These are phyloP conservation scores for Heliothis subflexa DNA, from an alignment of 1,140 invertebrate species.

Conservation along the genomic window DNA sequence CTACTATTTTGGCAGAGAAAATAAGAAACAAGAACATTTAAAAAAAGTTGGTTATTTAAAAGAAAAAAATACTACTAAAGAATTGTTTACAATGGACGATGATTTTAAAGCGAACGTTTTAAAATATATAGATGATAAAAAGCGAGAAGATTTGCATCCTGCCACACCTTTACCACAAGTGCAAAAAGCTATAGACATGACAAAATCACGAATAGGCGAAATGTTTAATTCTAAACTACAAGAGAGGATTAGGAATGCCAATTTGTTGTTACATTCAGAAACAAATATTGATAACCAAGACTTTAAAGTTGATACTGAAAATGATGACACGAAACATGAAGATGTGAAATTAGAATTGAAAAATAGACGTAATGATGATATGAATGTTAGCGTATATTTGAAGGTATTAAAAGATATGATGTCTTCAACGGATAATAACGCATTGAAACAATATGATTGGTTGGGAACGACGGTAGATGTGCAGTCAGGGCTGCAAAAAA, in stretches of 20 bases:
- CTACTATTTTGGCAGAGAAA: conserved; percentile 62
- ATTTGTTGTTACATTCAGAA: background rate
- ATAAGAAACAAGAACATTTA: conserved; percentile 17
- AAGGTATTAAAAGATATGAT: conserved; percentile 56
- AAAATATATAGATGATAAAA: conserved; percentile 11
- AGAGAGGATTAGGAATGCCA: background rate
- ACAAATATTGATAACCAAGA: background rate
- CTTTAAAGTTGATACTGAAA: background rate
- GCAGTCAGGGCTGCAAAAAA: conserved; percentile 61
- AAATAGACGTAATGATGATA: background rate
- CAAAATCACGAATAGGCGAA: too few species aligned
- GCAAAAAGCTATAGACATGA: too few species aligned
- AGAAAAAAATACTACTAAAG: background rate
- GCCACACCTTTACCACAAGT: background rate
- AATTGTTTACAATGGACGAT: conserved; percentile 7
- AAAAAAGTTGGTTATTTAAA: conserved; percentile 24
- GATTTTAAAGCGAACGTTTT: background rate
- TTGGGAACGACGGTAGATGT: conserved; percentile 66
- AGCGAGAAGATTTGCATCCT: background rate
- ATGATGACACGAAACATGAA: background rate
- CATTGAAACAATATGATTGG: conserved; percentile 66
- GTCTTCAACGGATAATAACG: conserved; percentile 43
- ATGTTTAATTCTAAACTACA: background rate
- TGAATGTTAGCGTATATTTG: conserved; percentile 45
- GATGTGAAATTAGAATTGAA: conserved; percentile 4